A percentile compares a stretch with the other conserved stretches of the same genome.
Evolutionary conservation across 2,888 invertebrate species (phyloP).

Genomic region (Crematogaster levior): DNA sequence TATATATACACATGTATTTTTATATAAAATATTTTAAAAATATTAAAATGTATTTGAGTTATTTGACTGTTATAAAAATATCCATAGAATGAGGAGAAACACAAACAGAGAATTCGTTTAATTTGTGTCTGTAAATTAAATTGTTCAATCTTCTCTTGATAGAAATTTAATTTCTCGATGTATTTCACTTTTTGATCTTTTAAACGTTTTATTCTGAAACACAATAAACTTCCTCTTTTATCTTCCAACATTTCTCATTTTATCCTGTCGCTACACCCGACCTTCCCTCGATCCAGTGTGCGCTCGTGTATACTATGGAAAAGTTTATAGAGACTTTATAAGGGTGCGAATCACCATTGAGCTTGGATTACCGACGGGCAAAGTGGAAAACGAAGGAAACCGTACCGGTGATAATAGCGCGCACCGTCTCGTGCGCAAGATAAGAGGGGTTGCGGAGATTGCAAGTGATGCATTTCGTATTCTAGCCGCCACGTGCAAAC

Average conservation of each 20-base stretch:
- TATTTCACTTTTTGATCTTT: background rate
- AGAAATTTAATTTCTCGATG: background rate
- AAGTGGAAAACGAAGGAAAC: constrained; percentile 4
- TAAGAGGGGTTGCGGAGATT: constrained; percentile 1
- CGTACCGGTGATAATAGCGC: constrained; percentile 5
- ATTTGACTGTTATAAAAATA: background rate
- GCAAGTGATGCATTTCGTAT: constrained; percentile 11
- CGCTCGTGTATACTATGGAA: background rate
- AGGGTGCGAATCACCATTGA: background rate
- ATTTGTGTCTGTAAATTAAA: background rate
- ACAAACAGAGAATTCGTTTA: background rate
- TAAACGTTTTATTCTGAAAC: background rate
- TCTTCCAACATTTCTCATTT: background rate
- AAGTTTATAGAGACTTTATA: constrained; percentile 11
- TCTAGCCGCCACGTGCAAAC: constrained; percentile 20
- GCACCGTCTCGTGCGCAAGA: background rate
- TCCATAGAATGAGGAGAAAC: background rate
- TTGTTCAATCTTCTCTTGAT: background rate
- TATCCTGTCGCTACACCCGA: constrained; percentile 30
- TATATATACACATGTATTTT: no score
- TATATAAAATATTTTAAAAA: no score
- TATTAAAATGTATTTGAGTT: background rate
- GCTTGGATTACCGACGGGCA: constrained; percentile 30
- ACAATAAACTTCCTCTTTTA: background rate
- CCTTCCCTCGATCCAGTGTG: background rate